Conservation (phyloP, 2,888 invertebrate species). For the Papilio protenor region DNA sequence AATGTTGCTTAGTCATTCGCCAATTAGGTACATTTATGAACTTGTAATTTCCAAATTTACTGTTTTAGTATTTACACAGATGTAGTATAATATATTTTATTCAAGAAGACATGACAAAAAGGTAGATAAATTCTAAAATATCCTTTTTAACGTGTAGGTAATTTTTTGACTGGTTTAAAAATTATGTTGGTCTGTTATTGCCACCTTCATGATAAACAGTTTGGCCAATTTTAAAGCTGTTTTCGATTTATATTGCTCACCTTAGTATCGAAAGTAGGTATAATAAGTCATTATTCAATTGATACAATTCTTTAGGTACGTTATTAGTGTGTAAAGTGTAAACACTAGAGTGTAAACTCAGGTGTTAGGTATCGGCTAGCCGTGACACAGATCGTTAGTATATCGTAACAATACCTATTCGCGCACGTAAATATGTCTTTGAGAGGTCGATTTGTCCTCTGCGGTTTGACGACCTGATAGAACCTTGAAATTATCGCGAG, state of each 20-base stretch:
- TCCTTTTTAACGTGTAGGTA: too few relatives aligned
- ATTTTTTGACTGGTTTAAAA: too few relatives aligned
- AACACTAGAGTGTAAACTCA: background rate
- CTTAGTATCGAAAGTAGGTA: background rate
- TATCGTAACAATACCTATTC: slow-evolving; percentile 16
- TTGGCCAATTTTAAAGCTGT: background rate
- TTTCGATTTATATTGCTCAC: background rate
- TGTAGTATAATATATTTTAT: background rate
- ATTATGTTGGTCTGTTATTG: background rate
- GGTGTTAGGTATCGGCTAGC: slow-evolving; percentile 13
- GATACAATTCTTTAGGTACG: background rate
- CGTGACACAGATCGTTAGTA: slow-evolving; percentile 28
- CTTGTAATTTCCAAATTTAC: background rate
- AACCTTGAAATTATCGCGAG: slow-evolving; percentile 27
- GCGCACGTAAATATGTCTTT: slow-evolving; percentile 24
- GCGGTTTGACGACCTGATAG: slow-evolving; percentile 36
- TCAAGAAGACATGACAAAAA: background rate
- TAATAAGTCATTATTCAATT: background rate
- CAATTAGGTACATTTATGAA: background rate
- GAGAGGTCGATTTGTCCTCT: slow-evolving; percentile 10
- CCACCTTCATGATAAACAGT: background rate
- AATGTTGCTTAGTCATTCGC: background rate
- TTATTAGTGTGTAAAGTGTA: background rate
- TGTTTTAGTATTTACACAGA: background rate
- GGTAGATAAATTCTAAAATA: too few relatives aligned